Conservation (phyloP, 2,888 invertebrate genomes). For the Gerris lacustris region DNA sequence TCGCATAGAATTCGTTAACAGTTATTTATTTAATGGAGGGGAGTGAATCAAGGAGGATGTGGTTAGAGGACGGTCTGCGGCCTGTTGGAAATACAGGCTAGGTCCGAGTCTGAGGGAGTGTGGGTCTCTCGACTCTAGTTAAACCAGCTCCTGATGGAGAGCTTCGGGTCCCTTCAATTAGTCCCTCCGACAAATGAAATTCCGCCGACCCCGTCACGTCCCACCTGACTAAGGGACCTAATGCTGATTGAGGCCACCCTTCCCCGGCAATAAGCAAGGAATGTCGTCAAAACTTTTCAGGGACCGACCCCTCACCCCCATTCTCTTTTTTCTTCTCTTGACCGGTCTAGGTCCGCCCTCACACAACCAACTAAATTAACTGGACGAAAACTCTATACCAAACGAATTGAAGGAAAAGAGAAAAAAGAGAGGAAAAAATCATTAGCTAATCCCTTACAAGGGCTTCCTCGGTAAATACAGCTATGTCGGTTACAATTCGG, state of each 20-base stretch:
- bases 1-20: too few relatives aligned
- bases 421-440: background rate
- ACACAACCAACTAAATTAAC: background rate
- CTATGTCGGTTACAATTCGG: background rate
- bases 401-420: background rate
- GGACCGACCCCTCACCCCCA: background rate
- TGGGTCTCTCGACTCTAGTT: background rate
- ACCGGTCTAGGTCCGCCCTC: background rate
- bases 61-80: background rate
- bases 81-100: background rate
- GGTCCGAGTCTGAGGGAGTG: background rate
- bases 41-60: slow-evolving; percentile 1
- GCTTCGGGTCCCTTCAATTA: background rate
- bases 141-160: slow-evolving; percentile 1
- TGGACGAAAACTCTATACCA: background rate
- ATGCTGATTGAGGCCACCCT: background rate
- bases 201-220: slow-evolving; percentile 3
- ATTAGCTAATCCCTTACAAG: slow-evolving; percentile 5
- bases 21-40: too few relatives aligned
- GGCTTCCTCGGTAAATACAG: background rate
- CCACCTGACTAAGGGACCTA: slow-evolving; percentile 5
- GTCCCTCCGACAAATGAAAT: slow-evolving; percentile 1
- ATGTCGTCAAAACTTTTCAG: slow-evolving; percentile 3
- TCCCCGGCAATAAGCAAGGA: slow-evolving; percentile 3
- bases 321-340: background rate